Conservation (phyloP, 2,113 vertebrate species). For the Mixornis gularis region DNA sequence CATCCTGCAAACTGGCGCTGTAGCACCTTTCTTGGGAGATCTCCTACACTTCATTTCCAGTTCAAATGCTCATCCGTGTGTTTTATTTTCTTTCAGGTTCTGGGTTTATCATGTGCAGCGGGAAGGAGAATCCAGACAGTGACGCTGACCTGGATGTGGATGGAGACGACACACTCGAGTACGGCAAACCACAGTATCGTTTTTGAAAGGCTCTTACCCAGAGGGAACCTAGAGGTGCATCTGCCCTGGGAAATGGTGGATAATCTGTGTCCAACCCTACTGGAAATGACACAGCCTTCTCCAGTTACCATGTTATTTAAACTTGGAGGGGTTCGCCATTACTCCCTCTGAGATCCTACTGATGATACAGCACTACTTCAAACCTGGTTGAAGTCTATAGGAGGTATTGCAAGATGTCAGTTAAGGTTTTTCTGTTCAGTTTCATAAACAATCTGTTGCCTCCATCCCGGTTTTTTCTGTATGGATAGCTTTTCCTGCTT, state of each 20-base stretch:
- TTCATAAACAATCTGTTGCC: neutral
- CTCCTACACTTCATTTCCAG: neutral
- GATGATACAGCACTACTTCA: neutral
- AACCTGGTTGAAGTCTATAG: neutral
- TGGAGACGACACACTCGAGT: slow-evolving; percentile 97
- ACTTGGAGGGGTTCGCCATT: neutral
- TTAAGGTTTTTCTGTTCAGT: neutral
- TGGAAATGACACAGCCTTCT: neutral
- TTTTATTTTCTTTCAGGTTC: slow-evolving; percentile 78
- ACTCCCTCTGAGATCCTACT: neutral
- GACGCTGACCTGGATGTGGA: slow-evolving; percentile 97
- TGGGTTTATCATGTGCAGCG: slow-evolving; percentile 94
- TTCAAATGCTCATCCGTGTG: neutral
- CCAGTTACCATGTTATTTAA: neutral
- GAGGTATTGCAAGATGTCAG: neutral
- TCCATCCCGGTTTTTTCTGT: neutral
- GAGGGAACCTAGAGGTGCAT: neutral
- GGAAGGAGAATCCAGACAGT: slow-evolving; percentile 95
- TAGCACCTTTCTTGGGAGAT: neutral
- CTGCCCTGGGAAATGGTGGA: neutral
- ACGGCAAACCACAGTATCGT: slow-evolving; percentile 99
- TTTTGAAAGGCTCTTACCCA: slow-evolving; percentile 42
- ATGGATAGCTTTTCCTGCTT: neutral
- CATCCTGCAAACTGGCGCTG: neutral
- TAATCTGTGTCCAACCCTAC: neutral